These are phyloP conservation scores for Anguilla obscura DNA, from an alignment of 2,797 vertebrate species.

Conservation along the genomic window DNA sequence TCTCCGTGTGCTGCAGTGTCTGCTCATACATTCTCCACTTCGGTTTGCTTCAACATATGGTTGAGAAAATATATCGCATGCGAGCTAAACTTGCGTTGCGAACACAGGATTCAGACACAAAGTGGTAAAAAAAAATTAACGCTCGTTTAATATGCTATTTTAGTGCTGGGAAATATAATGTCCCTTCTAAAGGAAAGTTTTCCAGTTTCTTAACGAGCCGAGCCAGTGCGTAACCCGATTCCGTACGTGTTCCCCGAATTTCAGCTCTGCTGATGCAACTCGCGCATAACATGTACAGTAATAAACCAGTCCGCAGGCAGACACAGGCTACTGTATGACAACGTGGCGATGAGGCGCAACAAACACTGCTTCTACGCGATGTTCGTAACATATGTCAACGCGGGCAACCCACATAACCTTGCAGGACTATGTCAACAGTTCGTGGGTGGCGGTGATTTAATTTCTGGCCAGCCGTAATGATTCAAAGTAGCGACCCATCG, in stretches of 20 bases:
- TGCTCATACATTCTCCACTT: not conserved
- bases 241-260: conserved; percentile 26
- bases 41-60: not conserved
- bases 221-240: conserved; percentile 39
- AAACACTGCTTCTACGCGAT: not conserved
- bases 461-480: not conserved
- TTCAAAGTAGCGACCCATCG: not conserved
- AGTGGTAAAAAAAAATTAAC: not conserved
- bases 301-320: conserved; percentile 29
- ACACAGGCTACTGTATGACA: conserved; percentile 16
- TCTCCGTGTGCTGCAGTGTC: not conserved
- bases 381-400: not conserved
- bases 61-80: not conserved
- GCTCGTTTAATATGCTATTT: not conserved
- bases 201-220: not conserved
- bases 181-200: not conserved
- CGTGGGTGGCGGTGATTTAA: not conserved
- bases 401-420: not conserved
- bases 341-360: conserved; percentile 45
- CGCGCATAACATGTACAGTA: conserved; percentile 25
- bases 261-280: conserved; percentile 56
- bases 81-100: not conserved
- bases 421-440: not conserved
- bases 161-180: not conserved
- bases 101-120: not conserved